Conservation (phyloP, 2,888 invertebrate genomes). For the Hydrotaea cyrtoneurina region DNA sequence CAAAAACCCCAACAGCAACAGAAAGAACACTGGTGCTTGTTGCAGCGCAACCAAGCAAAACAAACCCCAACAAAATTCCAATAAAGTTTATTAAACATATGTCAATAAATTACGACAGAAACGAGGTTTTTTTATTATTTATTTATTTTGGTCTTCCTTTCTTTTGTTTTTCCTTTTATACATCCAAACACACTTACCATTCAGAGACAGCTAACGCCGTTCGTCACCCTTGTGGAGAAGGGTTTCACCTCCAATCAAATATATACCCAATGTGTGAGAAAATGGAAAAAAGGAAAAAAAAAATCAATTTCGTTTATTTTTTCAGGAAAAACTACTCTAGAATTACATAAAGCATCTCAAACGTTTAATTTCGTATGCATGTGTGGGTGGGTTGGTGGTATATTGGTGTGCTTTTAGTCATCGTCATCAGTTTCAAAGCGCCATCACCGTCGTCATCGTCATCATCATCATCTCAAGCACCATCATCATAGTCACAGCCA, state of each 20-base stretch:
- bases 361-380: background rate
- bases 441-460: no score
- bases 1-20: background rate
- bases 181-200: background rate
- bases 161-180: background rate
- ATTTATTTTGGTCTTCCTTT: background rate
- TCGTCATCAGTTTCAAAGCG: no score
- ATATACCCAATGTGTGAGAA: background rate
- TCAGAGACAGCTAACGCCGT: no score
- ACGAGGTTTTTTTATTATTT: background rate
- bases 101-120: background rate
- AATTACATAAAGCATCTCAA: background rate
- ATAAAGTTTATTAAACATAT: background rate
- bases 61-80: background rate
- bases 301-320: background rate
- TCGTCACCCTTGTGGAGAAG: no score
- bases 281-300: background rate
- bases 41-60: constrained; percentile 4
- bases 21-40: background rate
- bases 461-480: background rate
- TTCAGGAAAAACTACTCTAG: background rate
- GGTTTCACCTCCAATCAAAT: no score
- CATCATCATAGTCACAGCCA: background rate
- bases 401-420: background rate
- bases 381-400: background rate